Base-by-base conservation (phyloP, 2,888 invertebrate species). In the Pemphredon lugubris region DNA sequence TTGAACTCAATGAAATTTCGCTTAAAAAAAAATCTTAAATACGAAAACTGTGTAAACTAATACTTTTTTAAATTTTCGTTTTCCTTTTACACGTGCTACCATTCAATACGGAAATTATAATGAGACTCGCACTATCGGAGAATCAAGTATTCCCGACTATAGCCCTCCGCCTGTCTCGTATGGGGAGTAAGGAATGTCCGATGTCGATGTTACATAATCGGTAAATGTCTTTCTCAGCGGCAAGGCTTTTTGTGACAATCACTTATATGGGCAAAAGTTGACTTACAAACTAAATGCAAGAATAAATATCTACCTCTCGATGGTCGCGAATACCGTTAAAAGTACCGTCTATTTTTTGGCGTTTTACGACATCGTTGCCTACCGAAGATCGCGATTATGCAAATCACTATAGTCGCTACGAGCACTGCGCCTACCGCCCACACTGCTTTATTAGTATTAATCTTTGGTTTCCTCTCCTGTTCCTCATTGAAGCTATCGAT, bases 261-360 rank as follows among this genome's bases (percentile, higher is more conserved):
- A 74, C 13, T 74, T 78, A 81, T 18, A 40, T 34, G 54, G 45
- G 48, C 34, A 69, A 47, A 66, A 34, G 39, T 45, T 66, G 32
- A 7, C 54, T 69, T 75, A 73, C n/a, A 9, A 34, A 4, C 67
- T 76, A 80, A 80, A 74, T 76, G 74, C 71, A 66, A 76, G 37
- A 69, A 80, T 76, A 80, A 80, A 80, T 80, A 74, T 69, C 14
- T 40, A 32, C n/a, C 58, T 11, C 60, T 68, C 61, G 47, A 11
- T 51, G 23, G 18, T 30, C 16, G 16, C 23, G 9, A 16, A 51
- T 64, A 59, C 0, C 16, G 39, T 64, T 81, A 88, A 47, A 88
- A 87, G 68, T 88, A 89, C 70, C 88, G 81, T 64, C 88, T 85
- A 81, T 89, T 89, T 83, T 88, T 89, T 83, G 88, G 88, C 30